Evolutionary conservation across 2,113 vertebrate genomes (phyloP).

Genomic region (Vidua chalybeata): DNA sequence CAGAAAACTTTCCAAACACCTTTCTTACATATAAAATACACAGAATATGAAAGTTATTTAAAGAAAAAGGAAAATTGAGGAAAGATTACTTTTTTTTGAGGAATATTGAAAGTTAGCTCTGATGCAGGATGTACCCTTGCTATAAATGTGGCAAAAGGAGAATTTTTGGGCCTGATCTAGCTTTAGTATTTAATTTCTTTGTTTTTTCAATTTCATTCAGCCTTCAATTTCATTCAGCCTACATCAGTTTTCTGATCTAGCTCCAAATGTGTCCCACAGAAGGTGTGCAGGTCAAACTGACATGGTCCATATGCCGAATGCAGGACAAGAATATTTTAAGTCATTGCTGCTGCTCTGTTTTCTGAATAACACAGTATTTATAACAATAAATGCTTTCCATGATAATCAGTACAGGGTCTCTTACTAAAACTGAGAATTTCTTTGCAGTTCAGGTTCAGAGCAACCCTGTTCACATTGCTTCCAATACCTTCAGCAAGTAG

Average conservation of each 20-base stretch:
- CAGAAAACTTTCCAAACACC: not conserved
- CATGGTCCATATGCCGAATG: not conserved
- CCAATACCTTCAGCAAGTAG: not conserved
- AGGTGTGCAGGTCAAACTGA: not conserved
- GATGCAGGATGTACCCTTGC: not conserved
- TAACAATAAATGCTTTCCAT: not conserved
- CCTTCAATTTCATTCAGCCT: not conserved
- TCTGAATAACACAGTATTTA: not conserved
- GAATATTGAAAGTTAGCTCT: not conserved
- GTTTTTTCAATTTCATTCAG: not conserved
- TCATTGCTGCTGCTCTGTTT: not conserved
- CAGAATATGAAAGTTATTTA: not conserved
- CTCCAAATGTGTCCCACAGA: not conserved
- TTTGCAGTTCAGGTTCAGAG: not conserved
- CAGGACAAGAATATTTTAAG: not conserved
- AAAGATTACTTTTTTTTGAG: not conserved
- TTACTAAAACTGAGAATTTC: not conserved
- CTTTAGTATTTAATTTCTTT: not conserved
- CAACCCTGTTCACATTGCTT: not conserved
- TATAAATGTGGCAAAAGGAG: not conserved
- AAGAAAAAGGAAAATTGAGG: not conserved
- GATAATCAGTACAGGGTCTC: not conserved
- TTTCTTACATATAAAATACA: not conserved
- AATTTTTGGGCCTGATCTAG: not conserved
- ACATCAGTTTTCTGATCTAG: not conserved